Percentiles rank a stretch among this genome's conserved stretches.
phyloP scores from a whole-genome alignment of 2,888 invertebrate genomes.

The Pyrrhosoma nymphula region DNA sequence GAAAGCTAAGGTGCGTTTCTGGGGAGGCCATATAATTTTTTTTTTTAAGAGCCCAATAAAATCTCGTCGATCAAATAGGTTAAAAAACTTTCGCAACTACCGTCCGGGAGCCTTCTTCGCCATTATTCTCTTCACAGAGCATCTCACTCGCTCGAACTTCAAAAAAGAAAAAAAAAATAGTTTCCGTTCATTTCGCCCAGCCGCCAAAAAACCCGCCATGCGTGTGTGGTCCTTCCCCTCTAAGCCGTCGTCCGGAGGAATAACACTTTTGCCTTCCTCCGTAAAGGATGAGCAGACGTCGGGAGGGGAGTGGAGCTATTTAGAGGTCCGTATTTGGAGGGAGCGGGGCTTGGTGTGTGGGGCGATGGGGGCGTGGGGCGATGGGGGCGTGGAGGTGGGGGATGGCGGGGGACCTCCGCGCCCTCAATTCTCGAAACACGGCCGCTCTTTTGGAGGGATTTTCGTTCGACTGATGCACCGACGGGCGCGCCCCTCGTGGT shows the following conservation, averaged over 20 bases:
- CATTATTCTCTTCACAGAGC: not conserved
- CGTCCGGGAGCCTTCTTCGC: too few relatives aligned
- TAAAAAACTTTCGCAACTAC: too few relatives aligned
- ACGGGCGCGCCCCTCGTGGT: not conserved
- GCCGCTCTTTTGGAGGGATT: not conserved
- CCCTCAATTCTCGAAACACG: constrained; percentile 26
- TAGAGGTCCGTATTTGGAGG: not conserved
- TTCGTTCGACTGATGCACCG: not conserved
- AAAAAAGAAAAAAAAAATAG: too few relatives aligned
- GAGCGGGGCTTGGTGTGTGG: not conserved
- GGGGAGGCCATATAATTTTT: too few relatives aligned
- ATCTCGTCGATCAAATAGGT: too few relatives aligned
- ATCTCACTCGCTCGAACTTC: not conserved
- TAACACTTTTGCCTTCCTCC: constrained; percentile 6
- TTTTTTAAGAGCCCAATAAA: too few relatives aligned
- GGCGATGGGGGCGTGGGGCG: too few relatives aligned
- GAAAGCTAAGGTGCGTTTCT: too few relatives aligned
- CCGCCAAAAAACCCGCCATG: not conserved
- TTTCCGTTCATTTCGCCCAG: not conserved
- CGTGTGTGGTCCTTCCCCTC: not conserved
- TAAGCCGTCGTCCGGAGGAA: not conserved
- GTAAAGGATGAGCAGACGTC: not conserved
- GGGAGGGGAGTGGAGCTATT: not conserved
- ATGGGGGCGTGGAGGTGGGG: too few relatives aligned
- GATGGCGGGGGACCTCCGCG: not conserved